Percentiles rank a stretch among this genome's conserved stretches.
These are phyloP conservation scores for Monodelphis domestica DNA, from an alignment of 2,797 vertebrate genomes.

Conservation along the genomic window DNA sequence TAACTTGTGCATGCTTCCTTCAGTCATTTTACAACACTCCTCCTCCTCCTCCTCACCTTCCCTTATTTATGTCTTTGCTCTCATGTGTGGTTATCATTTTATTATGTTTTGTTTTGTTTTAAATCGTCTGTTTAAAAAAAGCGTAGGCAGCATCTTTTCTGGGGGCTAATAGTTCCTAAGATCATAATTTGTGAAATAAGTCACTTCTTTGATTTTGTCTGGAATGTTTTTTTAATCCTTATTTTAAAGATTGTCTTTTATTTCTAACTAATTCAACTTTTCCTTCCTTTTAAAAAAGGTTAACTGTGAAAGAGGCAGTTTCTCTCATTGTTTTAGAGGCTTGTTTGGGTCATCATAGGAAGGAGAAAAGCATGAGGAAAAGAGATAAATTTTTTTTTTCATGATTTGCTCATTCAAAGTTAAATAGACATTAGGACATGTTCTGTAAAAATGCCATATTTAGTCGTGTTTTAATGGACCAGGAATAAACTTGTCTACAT, in stretches of 20 bases:
- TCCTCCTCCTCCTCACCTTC: slow-evolving; percentile 17
- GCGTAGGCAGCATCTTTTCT: slow-evolving; percentile 37
- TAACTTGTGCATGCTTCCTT: slow-evolving; percentile 86
- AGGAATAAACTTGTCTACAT: not conserved
- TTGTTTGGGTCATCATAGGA: slow-evolving; percentile 13
- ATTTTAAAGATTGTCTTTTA: not conserved
- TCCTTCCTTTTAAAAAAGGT: slow-evolving; percentile 38
- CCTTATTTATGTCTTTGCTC: slow-evolving; percentile 45
- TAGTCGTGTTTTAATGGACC: slow-evolving; percentile 42
- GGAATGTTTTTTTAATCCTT: slow-evolving; percentile 58
- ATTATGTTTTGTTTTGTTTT: not conserved
- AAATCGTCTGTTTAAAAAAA: slow-evolving; percentile 75
- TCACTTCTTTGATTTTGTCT: slow-evolving; percentile 63
- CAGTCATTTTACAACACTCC: slow-evolving; percentile 63
- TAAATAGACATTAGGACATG: not conserved
- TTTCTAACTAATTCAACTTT: slow-evolving; percentile 66
- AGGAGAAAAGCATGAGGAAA: slow-evolving; percentile 51
- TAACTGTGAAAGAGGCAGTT: slow-evolving; percentile 50
- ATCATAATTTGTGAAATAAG: slow-evolving; percentile 37
- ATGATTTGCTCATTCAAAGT: slow-evolving; percentile 17
- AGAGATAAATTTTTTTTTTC: slow-evolving; percentile 26
- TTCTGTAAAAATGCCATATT: not conserved
- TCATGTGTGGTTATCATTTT: not conserved
- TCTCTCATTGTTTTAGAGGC: slow-evolving; percentile 46
- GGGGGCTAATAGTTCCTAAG: not conserved